phyloP scores from a whole-genome alignment of 2,113 vertebrate species.

The Colistium nudipinnis region DNA sequence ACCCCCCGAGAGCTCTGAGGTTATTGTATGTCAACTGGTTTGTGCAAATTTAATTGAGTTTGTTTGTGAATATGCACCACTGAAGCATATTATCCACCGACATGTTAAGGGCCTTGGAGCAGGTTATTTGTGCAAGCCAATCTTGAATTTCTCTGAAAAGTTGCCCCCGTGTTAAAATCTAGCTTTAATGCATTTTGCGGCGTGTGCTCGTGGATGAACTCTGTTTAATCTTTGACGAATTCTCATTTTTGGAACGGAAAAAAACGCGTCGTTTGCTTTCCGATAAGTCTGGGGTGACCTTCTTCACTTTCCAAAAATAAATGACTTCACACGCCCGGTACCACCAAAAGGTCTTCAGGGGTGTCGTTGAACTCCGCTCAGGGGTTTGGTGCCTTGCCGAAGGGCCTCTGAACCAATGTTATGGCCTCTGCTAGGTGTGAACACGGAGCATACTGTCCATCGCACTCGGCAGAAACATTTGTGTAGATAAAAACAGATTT shows the following conservation, averaged over 20 bases:
- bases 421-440: slow-evolving; percentile 15
- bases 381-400: neutral
- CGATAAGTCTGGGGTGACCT: slow-evolving; percentile 29
- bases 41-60: slow-evolving; percentile 66
- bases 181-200: neutral
- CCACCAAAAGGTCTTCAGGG: neutral
- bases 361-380: neutral
- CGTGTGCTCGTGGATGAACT: neutral
- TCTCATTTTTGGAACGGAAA: too few relatives aligned
- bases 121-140: neutral
- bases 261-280: slow-evolving; percentile 4
- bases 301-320: slow-evolving; percentile 20
- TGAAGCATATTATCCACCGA: slow-evolving; percentile 14
- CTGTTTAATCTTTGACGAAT: too few relatives aligned
- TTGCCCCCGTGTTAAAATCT: neutral
- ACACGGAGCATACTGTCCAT: neutral
- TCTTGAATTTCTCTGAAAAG: neutral
- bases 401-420: neutral
- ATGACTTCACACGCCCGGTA: slow-evolving; percentile 44
- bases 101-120: neutral
- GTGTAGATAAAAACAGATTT: too few relatives aligned
- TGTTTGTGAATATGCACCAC: slow-evolving; percentile 17
- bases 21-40: slow-evolving; percentile 53
- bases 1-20: slow-evolving; percentile 37
- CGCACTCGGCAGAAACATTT: too few relatives aligned